Percentiles rank a stretch among this genome's conserved stretches.
Evolutionary conservation across 2,797 vertebrate species (phyloP).

Genomic region (Ispidina picta): DNA sequence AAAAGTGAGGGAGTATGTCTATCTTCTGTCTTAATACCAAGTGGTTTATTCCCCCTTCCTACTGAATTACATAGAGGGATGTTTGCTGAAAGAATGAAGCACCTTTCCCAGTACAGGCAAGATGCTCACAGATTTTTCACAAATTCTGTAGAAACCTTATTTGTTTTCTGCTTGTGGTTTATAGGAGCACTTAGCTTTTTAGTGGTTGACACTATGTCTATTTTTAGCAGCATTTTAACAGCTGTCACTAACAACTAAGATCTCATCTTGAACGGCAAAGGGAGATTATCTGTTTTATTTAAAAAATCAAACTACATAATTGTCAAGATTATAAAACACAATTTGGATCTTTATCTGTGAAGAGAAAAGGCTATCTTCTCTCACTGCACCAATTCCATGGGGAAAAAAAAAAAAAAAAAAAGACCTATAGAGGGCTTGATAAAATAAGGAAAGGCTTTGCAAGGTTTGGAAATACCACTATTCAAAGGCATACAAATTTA

Average conservation of each 20-base stretch:
- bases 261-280: conserved; percentile 68
- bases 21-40: background rate
- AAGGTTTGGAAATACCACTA: conserved; percentile 3
- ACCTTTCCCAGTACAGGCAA: background rate
- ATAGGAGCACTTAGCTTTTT: conserved; percentile 71
- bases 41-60: background rate
- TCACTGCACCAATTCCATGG: background rate
- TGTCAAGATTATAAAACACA: conserved; percentile 52
- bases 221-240: conserved; percentile 79
- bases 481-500: background rate
- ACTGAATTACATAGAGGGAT: background rate
- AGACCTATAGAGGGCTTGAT: background rate
- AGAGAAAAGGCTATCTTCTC: conserved; percentile 24
- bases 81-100: conserved; percentile 34
- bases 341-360: conserved; percentile 47
- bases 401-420: background rate
- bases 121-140: conserved; percentile 48
- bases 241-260: conserved; percentile 76
- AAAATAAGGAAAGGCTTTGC: background rate
- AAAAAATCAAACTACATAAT: conserved; percentile 40
- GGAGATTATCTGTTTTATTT: conserved; percentile 56
- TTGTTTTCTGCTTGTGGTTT: conserved; percentile 71
- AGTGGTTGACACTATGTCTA: conserved; percentile 68
- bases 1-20: background rate
- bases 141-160: conserved; percentile 59